Base-by-base conservation (phyloP, 2,888 invertebrate genomes). In the Entomobrya multifasciata region DNA sequence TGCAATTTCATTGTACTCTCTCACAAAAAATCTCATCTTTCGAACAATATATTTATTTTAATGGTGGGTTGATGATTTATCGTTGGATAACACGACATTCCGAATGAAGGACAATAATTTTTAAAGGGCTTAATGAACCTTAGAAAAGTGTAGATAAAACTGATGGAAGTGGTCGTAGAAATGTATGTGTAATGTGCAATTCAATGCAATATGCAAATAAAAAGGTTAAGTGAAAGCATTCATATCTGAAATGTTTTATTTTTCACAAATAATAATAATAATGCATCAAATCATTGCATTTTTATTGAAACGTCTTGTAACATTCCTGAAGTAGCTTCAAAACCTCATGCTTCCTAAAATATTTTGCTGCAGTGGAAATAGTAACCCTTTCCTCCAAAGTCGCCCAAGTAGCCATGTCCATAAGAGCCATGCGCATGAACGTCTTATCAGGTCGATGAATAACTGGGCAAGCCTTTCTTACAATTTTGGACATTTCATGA, bases 361-460 rank as follows among this genome's bases (percentile, higher is more conserved):
- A 84, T 2, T 47, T 13, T 6, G 17, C n/a, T 36, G 55, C 55
- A 0, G n/a, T 4, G 2, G 41, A 25, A 52, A 78, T 84, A 0
- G 77, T 57, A 2, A 41, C 57, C n/a, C 30, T 30, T 17, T 52
- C 20, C n/a, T 84, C 65, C 13, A 84, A 11, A 8, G 84, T 84
- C 6, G 47, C 47, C 84, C 84, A 84, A 13, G 77, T 30, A n/a
- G 65, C 41, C 55, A 84, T 84, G 17, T 77, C 84, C 67, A 84
- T 6, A 8, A 84, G 20, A 15, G 77, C 83, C 11, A 77, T 36
- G 0, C 77, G 62, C n/a, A 83, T 22, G 15, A 83, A 83, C n/a
- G 36, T 10, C 27, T 65, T 83, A 2, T 83, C 77, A 5, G 83
- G 83, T 55, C 67, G 27, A 13, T 65, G 41, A 22, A 20, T 22